Base-by-base conservation (phyloP, 2,888 invertebrate species). In the Hemistola chrysoprasaria region DNA sequence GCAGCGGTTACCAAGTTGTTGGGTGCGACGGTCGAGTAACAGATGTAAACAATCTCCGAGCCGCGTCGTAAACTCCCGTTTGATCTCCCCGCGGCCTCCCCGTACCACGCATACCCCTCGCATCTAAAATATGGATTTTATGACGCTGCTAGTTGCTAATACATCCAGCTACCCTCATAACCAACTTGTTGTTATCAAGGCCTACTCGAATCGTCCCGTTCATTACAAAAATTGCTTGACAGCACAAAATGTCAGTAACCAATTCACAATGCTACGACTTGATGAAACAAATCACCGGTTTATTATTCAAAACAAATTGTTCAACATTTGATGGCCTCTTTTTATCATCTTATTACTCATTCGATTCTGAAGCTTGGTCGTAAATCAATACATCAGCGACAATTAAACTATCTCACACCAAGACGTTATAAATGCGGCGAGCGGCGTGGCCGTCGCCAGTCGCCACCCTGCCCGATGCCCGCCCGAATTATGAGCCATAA, bases 21-120 rank as follows among this genome's bases (percentile, higher is more conserved):
- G 66, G 71, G 72, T 66, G 71, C 71, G 67, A 71, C 80, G 76
- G 77, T 65, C 71, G 71, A 69, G 85, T 78, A 80, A 71, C 87
- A 88, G 87, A 88, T 87, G 87, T 88, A 87, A 87, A 88, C 87
- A 88, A 83, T 86, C 84, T 80, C 79, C 76, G 75, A 70, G 69
- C 71, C 76, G 69, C 71, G 80, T 83, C 86, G 78, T 88, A 87
- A 88, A 88, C 65, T 78, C 71, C 72, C 80, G 85, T 87, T 88
- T 88, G 87, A 88, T 87, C 83, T 83, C 74, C 75, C 80, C 69
- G 68, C 66, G 50, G 47, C 48, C 58, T 60, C 62, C 64, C 68
- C 65, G 59, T 54, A 43, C 52, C 55, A 58, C 55, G 56, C 49
- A 50, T 40, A 56, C 65, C 70, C 70, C 66, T 65, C 63, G 73